Evolutionary conservation across 2,797 vertebrate genomes (phyloP).

Genomic region (Bradypus variegatus): DNA sequence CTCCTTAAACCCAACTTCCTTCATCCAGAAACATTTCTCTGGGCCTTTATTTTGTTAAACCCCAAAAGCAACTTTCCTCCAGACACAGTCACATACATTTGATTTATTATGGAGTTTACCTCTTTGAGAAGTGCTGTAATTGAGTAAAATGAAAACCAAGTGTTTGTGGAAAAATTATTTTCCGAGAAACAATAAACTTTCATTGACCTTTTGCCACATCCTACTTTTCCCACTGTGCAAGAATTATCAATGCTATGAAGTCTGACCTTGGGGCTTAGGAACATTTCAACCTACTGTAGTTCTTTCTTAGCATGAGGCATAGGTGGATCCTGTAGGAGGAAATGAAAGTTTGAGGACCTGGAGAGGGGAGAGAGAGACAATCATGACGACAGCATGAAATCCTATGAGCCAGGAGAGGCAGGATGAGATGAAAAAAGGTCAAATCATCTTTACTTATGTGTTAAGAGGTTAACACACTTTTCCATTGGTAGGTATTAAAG

Average conservation of each 20-base stretch:
- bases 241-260: slow-evolving; percentile 20
- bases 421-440: background rate
- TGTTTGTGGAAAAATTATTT: background rate
- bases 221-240: background rate
- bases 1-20: background rate
- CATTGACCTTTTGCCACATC: background rate
- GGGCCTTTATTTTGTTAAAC: background rate
- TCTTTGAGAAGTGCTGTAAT: background rate
- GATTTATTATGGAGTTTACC: background rate
- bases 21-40: background rate
- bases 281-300: background rate
- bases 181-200: background rate
- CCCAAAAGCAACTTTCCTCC: background rate
- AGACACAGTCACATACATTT: background rate
- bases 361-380: background rate
- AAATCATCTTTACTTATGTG: background rate
- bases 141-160: slow-evolving; percentile 18
- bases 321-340: background rate
- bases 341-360: background rate
- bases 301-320: background rate
- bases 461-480: background rate
- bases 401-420: background rate
- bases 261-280: background rate
- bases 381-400: background rate
- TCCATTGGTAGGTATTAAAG: background rate